Evolutionary conservation across 2,888 invertebrate species (phyloP).

Genomic region (Autographa gamma): DNA sequence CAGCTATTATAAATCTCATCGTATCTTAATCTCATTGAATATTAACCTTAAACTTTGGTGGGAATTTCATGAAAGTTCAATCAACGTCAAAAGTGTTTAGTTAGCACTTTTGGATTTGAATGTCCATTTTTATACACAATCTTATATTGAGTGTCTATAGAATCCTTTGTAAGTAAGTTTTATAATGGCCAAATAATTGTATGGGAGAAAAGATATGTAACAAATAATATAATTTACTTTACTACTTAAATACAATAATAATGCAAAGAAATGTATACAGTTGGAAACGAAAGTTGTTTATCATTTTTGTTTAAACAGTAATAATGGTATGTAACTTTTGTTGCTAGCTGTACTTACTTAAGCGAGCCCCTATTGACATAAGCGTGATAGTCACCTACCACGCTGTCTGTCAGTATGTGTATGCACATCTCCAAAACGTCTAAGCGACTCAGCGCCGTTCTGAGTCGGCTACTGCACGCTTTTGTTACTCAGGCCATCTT

Average conservation of each 20-base stretch:
- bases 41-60: slow-evolving; percentile 12
- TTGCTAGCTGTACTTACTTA: slow-evolving; percentile 8
- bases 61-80: slow-evolving; percentile 14
- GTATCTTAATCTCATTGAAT: slow-evolving; percentile 22
- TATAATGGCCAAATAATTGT: slow-evolving; percentile 22
- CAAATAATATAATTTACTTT: neutral
- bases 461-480: slow-evolving; percentile 86
- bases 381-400: slow-evolving; percentile 64
- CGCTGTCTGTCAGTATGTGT: slow-evolving; percentile 60
- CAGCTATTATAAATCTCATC: slow-evolving; percentile 33
- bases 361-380: slow-evolving; percentile 54
- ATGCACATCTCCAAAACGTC: slow-evolving; percentile 74
- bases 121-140: slow-evolving; percentile 5
- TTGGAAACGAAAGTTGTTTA: neutral
- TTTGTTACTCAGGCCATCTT: slow-evolving; percentile 62
- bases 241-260: neutral
- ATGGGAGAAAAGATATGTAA: slow-evolving; percentile 5
- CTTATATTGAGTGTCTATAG: slow-evolving; percentile 3
- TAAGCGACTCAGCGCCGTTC: slow-evolving; percentile 82
- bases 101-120: neutral
- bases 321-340: neutral
- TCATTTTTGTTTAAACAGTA: neutral
- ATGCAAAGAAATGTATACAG: neutral
- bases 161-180: neutral
- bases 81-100: neutral